Conservation (phyloP, 1,140 invertebrate genomes). For the Drosophila bocki region DNA sequence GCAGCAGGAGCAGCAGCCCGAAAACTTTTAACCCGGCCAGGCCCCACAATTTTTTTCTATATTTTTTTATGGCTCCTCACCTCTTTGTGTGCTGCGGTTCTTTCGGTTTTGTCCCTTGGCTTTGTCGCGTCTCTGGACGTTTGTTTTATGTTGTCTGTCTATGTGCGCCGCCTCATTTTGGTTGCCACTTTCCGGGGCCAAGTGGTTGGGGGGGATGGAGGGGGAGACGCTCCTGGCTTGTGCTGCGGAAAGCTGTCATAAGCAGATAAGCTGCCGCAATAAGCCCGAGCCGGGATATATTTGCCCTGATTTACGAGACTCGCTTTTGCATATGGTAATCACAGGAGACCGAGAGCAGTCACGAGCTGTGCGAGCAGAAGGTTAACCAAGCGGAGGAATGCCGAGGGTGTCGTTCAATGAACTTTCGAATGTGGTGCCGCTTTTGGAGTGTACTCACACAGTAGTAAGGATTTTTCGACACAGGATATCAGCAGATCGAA, state of each 20-base stretch:
- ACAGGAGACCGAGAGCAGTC: constrained; percentile 37
- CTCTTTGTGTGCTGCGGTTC: constrained; percentile 62
- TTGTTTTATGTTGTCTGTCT: constrained; percentile 80
- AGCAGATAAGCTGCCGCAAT: constrained; percentile 85
- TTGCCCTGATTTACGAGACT: constrained; percentile 84
- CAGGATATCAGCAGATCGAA: neutral
- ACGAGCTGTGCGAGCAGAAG: neutral
- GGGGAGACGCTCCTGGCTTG: constrained; percentile 19
- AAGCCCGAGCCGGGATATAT: constrained; percentile 82
- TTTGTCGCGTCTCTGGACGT: constrained; percentile 72
- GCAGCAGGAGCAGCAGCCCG: constrained; percentile 2
- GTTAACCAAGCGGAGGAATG: neutral
- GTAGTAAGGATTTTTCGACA: neutral
- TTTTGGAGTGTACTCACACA: neutral
- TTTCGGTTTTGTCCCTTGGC: constrained; percentile 73
- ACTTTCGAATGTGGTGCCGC: constrained; percentile 34
- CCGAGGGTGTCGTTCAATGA: constrained; percentile 58
- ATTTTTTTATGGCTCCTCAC: constrained; percentile 52
- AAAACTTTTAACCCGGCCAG: constrained; percentile 46
- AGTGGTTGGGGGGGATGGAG: neutral
- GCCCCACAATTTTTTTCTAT: constrained; percentile 35
- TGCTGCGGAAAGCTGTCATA: constrained; percentile 83
- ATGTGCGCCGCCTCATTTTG: constrained; percentile 65
- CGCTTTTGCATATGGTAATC: constrained; percentile 84
- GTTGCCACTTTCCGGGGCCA: neutral